These are phyloP conservation scores for Platichthys flesus DNA, from an alignment of 2,113 vertebrate genomes.

Conservation along the genomic window DNA sequence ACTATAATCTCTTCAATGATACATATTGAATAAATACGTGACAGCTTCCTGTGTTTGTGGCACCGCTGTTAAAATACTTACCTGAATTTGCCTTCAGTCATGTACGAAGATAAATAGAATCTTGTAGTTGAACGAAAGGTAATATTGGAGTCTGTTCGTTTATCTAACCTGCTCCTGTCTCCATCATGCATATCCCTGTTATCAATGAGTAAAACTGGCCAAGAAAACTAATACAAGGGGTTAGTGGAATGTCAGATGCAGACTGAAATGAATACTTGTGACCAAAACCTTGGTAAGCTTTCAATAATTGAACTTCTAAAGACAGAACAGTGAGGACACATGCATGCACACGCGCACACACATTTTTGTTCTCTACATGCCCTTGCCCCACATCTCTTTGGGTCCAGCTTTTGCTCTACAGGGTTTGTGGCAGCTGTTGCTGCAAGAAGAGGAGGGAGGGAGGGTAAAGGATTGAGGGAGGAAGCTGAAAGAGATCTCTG, in stretches of 20 bases:
- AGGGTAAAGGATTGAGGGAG: constrained; percentile 45
- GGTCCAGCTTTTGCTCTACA: constrained; percentile 39
- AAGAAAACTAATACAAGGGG: background rate
- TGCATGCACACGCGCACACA: background rate
- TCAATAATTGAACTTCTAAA: background rate
- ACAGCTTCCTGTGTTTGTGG: too few relatives aligned
- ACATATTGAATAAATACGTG: too few relatives aligned
- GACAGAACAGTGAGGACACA: background rate
- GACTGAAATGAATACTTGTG: background rate
- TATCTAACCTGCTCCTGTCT: background rate
- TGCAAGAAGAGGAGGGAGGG: constrained; percentile 19
- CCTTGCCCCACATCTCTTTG: constrained; percentile 49
- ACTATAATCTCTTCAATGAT: too few relatives aligned
- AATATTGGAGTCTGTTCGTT: background rate
- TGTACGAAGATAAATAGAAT: background rate
- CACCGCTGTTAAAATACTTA: too few relatives aligned
- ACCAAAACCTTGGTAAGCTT: constrained; percentile 3
- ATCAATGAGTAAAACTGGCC: background rate
- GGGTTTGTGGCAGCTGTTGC: constrained; percentile 64
- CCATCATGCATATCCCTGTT: background rate
- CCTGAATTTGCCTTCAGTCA: too few relatives aligned
- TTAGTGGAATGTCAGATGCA: background rate
- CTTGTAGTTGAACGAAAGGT: background rate
- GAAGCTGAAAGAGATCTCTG: constrained; percentile 63
- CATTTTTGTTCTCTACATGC: constrained; percentile 1